Base-by-base conservation (phyloP, 2,888 invertebrate species). In the Tricholauxania praeusta region DNA sequence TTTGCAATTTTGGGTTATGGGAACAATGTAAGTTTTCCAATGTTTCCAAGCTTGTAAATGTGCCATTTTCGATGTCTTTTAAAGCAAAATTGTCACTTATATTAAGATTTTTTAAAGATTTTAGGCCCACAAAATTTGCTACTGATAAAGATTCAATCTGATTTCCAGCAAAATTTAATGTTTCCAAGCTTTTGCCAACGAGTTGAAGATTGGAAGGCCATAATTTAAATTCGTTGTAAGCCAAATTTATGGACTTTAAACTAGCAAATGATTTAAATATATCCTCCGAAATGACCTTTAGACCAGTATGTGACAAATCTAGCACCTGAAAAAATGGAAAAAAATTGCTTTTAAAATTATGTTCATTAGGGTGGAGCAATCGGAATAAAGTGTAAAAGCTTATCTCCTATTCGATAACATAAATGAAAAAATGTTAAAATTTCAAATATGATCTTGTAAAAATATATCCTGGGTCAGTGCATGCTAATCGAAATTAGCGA, bases 141-240 rank as follows among this genome's bases (percentile, higher is more conserved):
- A 90, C 90, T 59, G 88, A 89, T 3, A 93, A 85, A 77, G 89
- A 89, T 19, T 88, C 83, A 60, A 93, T 89, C 0, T 89, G 89
- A 84, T 93, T 93, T 74, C 89, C 88, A 76, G 91, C 91, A 79
- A 93, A 87, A 52, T 90, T 90, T 19, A 93, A 87, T 71, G 88
- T 89, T 80, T 90, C 87, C 74, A 93, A 85, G 7, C 89, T 89
- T 64, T 84, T 84, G n/a, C 90, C 89, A 47, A 92, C 83, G 69
- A 89, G 80, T 64, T 87, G 88, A 60, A 92, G 82, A 78, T 89
- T 89, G 67, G 89, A 87, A 0, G 93, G 92, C 19, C 93, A 90
- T 7, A 87, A 88, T 59, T 88, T 87, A 69, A 93, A 89, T 64
- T 88, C 85, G 83, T 93, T 93, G 59, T 89, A 89, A 1, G 91